Base-by-base conservation (phyloP, 2,888 invertebrate genomes). In the Adelognathus sp. region DNA sequence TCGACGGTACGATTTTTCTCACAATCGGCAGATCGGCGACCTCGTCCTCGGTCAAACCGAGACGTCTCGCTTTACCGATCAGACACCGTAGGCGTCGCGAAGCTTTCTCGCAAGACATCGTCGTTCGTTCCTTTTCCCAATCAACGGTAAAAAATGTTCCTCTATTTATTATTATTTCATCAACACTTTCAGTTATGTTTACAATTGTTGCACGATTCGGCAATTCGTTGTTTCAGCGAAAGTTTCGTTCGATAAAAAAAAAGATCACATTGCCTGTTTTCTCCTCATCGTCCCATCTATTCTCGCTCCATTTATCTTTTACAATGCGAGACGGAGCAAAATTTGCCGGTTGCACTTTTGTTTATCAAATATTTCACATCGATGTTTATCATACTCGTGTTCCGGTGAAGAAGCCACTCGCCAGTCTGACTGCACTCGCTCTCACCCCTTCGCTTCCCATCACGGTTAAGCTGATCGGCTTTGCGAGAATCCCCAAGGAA, bases 91-190 rank as follows among this genome's bases (percentile, higher is more conserved):
- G 82, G 56, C 88, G 86, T 36, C 87, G 83, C 14, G 88, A 86
- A 46, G 88, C 88, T 75, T 88, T 88, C 56, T 88, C 88, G 67
- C 86, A 88, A 76, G 88, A 86, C 88, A 86, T 88, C 67, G 69
- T 85, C 39, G 46, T 61, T 77, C 41, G 33, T 56, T 76, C 21
- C 18, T 16, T 46, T n/a, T 21, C 29, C 21, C 14, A 54, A 27
- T 54, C 46, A 27, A 16, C 41, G 50, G 41, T 52, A 3, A 39
- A 58, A 14, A 29, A 9, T 63, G 27, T 39, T 39, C 16, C 29
- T 24, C 21, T 2, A 14, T 33, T 14, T 56, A 41, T 66, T 44
- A 5, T 21, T 39, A 60, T 64, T 27, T 39, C 9, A 18, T 61
- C 41, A 71, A 18, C 50, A 41, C 63, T 67, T 16, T 64, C 9